Base-by-base conservation (phyloP, 2,113 vertebrate genomes). In the Rhizomys pruinosus region DNA sequence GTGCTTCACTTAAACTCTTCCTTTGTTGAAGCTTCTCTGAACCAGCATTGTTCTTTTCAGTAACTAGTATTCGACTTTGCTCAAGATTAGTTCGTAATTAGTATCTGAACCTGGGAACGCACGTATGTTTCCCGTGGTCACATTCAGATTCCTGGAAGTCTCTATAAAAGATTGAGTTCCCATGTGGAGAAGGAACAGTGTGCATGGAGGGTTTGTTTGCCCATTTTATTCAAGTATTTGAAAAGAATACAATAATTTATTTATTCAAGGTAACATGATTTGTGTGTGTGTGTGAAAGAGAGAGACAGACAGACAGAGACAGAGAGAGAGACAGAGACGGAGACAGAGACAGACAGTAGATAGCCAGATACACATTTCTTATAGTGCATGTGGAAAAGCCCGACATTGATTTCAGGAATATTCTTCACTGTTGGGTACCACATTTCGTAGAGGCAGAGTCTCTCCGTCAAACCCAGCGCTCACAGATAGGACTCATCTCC, bases 181-280 rank as follows among this genome's bases (percentile, higher is more conserved):
- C 55, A 44, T 79, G 29, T 79, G 86, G 39, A 73, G 66, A 92
- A 90, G 78, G 59, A 85, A 80, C 2, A 12, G 19, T 55, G 19
- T 55, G 37, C 61, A 39, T 68, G 22, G n/a, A 66, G 57, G 61
- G 19, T 23, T 63, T 63, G 25, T 95, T 74, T 61, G 84, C 96
- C 73, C 57, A 73, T 89, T 93, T 93, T 80, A 91, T 92, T 95
- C 71, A 87, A 73, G 55, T 87, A 74, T 47, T 94, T 69, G 72
- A 91, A 91, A 74, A 93, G 74, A 90, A 76, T 52, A 22, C n/a
- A 11, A 91, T 25, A 39, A 29, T 72, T 92, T 85, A 79, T 3
- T 84, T 57, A 63, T n/a, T 89, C 63, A 80, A 61, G 61, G 42
- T 44, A 71, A 79, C 32, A 47, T 19, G n/a, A 6, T 72, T n/a